Percentiles rank a stretch among this genome's conserved stretches.
phyloP scores from a whole-genome alignment of 2,113 vertebrate genomes.

The Melanerpes formicivorus region DNA sequence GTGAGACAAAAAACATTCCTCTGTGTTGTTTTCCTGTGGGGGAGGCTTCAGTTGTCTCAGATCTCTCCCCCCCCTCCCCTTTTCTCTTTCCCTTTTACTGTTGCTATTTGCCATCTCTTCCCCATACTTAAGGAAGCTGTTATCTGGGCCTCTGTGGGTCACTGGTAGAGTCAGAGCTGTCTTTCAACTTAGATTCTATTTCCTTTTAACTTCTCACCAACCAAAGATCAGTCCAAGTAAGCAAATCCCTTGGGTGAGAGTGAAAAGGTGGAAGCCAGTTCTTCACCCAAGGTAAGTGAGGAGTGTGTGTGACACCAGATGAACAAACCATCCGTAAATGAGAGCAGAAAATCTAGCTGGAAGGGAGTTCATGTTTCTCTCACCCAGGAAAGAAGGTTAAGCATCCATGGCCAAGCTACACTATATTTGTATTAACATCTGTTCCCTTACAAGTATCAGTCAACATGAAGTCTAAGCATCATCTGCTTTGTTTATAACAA shows the following conservation, averaged over 20 bases:
- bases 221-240: neutral
- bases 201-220: neutral
- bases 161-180: neutral
- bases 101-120: neutral
- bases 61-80: neutral
- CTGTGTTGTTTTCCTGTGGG: neutral
- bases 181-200: neutral
- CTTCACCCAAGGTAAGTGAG: neutral
- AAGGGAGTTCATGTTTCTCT: neutral
- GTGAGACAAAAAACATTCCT: neutral
- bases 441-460: neutral
- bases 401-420: neutral
- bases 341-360: neutral
- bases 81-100: neutral
- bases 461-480: neutral
- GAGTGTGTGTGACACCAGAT: neutral
- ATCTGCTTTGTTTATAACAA: neutral
- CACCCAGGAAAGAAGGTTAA: neutral
- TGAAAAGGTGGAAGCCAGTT: neutral
- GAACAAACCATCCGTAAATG: neutral
- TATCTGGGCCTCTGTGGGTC: neutral
- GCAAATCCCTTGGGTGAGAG: neutral
- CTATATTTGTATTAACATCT: neutral
- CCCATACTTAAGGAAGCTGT: neutral
- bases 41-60: neutral